Evolutionary conservation across 2,888 invertebrate species (phyloP), one percentile per base, ranked within the genome.

Genomic region (Tinea trinotella): DNA sequence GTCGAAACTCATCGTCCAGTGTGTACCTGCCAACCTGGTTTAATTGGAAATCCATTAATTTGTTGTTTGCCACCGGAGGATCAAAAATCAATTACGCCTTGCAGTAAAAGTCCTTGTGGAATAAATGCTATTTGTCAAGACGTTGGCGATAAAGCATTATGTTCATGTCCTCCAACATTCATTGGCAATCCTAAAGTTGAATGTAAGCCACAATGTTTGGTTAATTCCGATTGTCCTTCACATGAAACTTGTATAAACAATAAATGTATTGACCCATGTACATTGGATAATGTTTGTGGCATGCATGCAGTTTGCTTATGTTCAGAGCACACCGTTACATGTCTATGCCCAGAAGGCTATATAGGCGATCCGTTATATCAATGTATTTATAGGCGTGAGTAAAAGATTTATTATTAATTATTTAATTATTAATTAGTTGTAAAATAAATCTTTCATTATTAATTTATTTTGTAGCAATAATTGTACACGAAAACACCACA

Each of bases 311-410:
- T 91, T 54, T 96, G 96, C 67, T 84, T 89, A 62, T 93, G 94
- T 36, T 88, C 90, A 24, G 92, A 94, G 66, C 96, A 96, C 66
- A 92, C 93, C 2, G 92, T 95, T n/a, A 90, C 91, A 19, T 96
- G 96, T 68, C 77, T 89, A 49, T 96, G 96, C 68, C 88, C 90
- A 36, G 89, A 91, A 58, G 93, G 93, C 53, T 93, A 90, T 65
- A 90, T 91, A 57, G 96, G 96, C 55, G 93, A 95, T 85, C 91
- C 94, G 15, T 90, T 93, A 66, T 88, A 91, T 57, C 93, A 93
- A 66, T 95, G 94, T 71, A 85, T 90, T 57, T 79, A 82, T 60
- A 68, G 79, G 68, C 84, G 85, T 85, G 69, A 82, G 85, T 83
- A 58, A 36, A 40, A 34, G 17, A n/a, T 50, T 13, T 50, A 50